Base-by-base conservation (phyloP, 2,797 vertebrate species). In the Tokudaia tokunoshimensis region DNA sequence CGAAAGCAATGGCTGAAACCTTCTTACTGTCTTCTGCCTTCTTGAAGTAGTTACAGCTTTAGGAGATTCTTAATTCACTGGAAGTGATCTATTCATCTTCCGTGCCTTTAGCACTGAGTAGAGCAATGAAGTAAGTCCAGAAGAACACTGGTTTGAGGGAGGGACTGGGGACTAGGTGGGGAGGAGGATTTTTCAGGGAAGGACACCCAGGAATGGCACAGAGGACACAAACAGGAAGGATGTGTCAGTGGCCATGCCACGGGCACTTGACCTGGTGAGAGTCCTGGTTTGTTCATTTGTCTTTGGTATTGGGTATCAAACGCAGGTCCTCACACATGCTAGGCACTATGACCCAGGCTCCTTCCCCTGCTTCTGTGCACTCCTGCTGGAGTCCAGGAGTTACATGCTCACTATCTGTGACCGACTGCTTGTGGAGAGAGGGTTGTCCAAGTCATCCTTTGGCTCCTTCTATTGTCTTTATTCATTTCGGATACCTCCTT, bases 51-150 rank as follows among this genome's bases (percentile, higher is more conserved):
- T 61, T 82, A 34, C 0, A 82, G 20, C 52, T 92, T 92, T 86
- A 55, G 59, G 12, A 44, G 41, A 84, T 26, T 63, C 2, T 29
- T n/a, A 81, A 84, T 34, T 88, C 47, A 8, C 8, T 2, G 88
- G 93, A 84, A 52, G 19, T 59, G 41, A 44, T 80, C 74, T 84
- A 76, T 87, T 94, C 67, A 79, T 37, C 44, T 82, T 89, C 34
- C 31, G 24, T 76, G 61, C 59, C 63, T 95, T 97, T 63, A 81
- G 55, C 24, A 76, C 41, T 26, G 26, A 65, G 75, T 52, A 12
- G 52, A 52, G 52, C 52, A 52, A 52, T 52, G 52, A 52, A 13
- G 52, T 1, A 50, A 92, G 34, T 57, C 59, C 79, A 76, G 44
- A 91, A 76, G 44, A 91, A 20, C 47, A 52, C 20, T 59, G 20